Percentiles rank a stretch among this genome's conserved stretches.
phyloP scores from a whole-genome alignment of 2,888 invertebrate genomes.

The Ashinkailepas kermadecensis region DNA sequence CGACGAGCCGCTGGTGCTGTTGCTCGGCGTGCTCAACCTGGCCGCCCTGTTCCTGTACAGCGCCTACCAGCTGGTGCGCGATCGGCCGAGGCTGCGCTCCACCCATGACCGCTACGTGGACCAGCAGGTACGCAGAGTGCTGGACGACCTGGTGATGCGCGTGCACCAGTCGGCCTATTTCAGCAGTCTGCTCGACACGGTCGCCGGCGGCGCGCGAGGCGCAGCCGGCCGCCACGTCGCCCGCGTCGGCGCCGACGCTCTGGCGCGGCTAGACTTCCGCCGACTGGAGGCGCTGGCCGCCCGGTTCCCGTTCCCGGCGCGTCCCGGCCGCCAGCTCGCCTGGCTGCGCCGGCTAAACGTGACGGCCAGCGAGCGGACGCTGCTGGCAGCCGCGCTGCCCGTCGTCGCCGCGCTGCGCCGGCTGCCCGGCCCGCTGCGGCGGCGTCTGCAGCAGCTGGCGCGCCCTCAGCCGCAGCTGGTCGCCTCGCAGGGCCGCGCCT shows the following conservation, averaged over 20 bases:
- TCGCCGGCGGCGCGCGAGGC: background rate
- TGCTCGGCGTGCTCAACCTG: slow-evolving; percentile 21
- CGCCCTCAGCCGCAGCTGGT: slow-evolving; percentile 2
- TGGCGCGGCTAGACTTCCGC: background rate
- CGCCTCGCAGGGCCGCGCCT: background rate
- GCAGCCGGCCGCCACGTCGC: background rate
- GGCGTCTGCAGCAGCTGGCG: background rate
- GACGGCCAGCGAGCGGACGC: background rate
- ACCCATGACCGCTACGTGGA: slow-evolving; percentile 25
- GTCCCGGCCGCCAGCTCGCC: background rate
- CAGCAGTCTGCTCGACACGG: background rate
- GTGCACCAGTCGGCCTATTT: slow-evolving; percentile 27
- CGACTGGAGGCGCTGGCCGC: background rate
- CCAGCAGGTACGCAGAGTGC: slow-evolving; percentile 33
- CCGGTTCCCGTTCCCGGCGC: slow-evolving; percentile 1
- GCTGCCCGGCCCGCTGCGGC: background rate
- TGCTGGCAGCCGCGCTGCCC: background rate
- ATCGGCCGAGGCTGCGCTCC: slow-evolving; percentile 3
- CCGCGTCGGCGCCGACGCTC: background rate
- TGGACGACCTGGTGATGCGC: slow-evolving; percentile 33
- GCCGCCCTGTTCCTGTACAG: slow-evolving; percentile 17
- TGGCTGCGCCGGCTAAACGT: slow-evolving; percentile 2
- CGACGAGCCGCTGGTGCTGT: slow-evolving; percentile 11
- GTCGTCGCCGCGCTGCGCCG: background rate
- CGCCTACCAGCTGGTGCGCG: slow-evolving; percentile 10